A percentile compares a stretch with the other conserved stretches of the same genome.
Conservation (phyloP, 1,140 invertebrate genomes). For the Lepidurus packardi region DNA sequence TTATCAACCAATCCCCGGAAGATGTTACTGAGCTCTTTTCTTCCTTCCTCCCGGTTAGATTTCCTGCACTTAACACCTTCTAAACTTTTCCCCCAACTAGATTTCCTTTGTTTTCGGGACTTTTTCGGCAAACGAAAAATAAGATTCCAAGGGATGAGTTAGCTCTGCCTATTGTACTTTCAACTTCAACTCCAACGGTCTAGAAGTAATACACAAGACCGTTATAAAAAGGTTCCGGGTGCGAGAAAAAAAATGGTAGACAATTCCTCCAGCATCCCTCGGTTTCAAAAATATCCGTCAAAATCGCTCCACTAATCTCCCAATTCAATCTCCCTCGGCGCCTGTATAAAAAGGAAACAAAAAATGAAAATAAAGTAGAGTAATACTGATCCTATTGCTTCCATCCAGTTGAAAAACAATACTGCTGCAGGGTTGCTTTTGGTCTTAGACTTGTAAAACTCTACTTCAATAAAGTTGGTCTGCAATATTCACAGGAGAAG, state of each 20-base stretch:
- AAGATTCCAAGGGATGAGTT: background rate
- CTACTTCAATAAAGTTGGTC: background rate
- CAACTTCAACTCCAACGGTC: background rate
- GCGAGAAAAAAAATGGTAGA: background rate
- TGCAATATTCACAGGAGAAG: background rate
- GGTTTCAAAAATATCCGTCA: background rate
- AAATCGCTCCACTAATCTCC: slow-evolving; percentile 3
- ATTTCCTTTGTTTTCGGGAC: background rate
- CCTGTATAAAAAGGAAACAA: background rate
- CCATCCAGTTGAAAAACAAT: background rate
- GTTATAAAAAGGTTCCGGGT: background rate
- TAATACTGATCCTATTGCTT: background rate
- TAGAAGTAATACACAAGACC: background rate
- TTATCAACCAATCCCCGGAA: background rate
- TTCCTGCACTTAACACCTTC: slow-evolving; percentile 19
- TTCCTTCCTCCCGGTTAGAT: background rate
- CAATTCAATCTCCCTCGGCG: background rate
- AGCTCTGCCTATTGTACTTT: background rate
- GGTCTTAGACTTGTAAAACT: background rate
- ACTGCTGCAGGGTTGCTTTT: background rate
- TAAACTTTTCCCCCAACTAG: background rate
- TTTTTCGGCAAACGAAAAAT: background rate
- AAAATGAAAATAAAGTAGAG: background rate
- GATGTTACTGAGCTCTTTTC: background rate
- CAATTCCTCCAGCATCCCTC: background rate